phyloP scores from a whole-genome alignment of 2,113 vertebrate species.

The Neotragus pygmaeus region DNA sequence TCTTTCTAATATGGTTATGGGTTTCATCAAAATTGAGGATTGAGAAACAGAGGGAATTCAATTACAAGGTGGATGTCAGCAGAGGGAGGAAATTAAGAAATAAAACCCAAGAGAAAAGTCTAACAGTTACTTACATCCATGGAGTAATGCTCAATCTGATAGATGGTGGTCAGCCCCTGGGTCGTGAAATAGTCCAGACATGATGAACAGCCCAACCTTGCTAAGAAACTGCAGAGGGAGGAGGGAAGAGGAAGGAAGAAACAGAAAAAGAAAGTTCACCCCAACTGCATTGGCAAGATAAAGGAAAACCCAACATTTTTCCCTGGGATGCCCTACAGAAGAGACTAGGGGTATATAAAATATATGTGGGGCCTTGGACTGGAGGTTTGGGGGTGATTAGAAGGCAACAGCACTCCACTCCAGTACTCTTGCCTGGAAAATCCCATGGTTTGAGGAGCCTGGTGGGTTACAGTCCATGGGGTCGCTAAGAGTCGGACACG shows the following conservation, averaged over 20 bases:
- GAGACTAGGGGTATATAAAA: not conserved
- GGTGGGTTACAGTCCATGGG: too few relatives aligned
- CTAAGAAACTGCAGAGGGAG: slow-evolving; percentile 93
- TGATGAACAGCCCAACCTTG: slow-evolving; percentile 98
- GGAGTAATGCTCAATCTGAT: slow-evolving; percentile 99
- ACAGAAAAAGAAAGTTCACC: slow-evolving; percentile 86
- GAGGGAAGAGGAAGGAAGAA: slow-evolving; percentile 78
- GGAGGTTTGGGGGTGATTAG: not conserved
- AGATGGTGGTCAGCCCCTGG: slow-evolving; percentile 99
- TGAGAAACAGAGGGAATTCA: not conserved
- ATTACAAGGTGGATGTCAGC: slow-evolving; percentile 14
- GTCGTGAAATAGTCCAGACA: slow-evolving; percentile 99
- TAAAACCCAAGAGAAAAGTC: slow-evolving; percentile 61
- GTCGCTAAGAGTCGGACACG: too few relatives aligned
- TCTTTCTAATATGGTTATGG: not conserved
- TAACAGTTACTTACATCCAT: slow-evolving; percentile 95
- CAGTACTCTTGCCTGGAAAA: too few relatives aligned
- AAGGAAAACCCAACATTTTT: slow-evolving; percentile 80
- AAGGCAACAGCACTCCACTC: too few relatives aligned
- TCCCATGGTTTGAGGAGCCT: too few relatives aligned
- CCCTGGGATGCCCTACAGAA: slow-evolving; percentile 65
- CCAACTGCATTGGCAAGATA: slow-evolving; percentile 82
- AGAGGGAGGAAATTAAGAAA: slow-evolving; percentile 63
- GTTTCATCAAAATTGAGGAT: not conserved
- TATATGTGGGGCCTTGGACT: not conserved